Percentiles rank a stretch among this genome's conserved stretches.
Conservation (phyloP, 2,797 vertebrate species). For the Galaxias olidus region DNA sequence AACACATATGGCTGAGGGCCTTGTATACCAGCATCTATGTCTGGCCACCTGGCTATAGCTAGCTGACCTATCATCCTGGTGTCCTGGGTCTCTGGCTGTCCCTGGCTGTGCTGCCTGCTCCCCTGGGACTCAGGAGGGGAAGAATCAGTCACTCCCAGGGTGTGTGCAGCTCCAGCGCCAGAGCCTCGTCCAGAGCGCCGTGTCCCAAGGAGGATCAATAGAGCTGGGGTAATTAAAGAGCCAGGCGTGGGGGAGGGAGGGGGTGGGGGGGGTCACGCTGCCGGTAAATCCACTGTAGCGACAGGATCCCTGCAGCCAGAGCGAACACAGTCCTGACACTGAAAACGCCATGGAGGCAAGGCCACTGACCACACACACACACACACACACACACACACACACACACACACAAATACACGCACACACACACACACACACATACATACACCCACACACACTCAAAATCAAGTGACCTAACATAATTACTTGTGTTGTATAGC, state of each 20-base stretch:
- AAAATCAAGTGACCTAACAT: neutral
- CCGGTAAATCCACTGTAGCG: slow-evolving; percentile 79
- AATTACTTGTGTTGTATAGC: slow-evolving; percentile 29
- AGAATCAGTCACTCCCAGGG: slow-evolving; percentile 79
- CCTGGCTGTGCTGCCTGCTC: slow-evolving; percentile 39
- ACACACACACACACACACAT: slow-evolving; percentile 28
- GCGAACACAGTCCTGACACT: slow-evolving; percentile 72
- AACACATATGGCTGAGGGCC: no score
- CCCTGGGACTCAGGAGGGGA: slow-evolving; percentile 38
- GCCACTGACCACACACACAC: slow-evolving; percentile 39
- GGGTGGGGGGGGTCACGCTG: slow-evolving; percentile 55
- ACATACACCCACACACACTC: slow-evolving; percentile 19
- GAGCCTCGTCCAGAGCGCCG: slow-evolving; percentile 64
- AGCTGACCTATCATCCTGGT: neutral
- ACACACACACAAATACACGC: slow-evolving; percentile 19
- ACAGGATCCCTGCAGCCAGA: slow-evolving; percentile 72
- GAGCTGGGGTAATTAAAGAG: slow-evolving; percentile 85
- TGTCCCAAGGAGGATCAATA: slow-evolving; percentile 79
- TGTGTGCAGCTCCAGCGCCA: slow-evolving; percentile 62
- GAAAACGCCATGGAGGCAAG: slow-evolving; percentile 51
- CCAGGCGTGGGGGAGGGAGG: slow-evolving; percentile 52
- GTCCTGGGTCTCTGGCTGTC: slow-evolving; percentile 49
- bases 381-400: slow-evolving; percentile 12
- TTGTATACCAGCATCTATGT: neutral
- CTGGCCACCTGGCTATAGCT: neutral